Conservation (phyloP, 2,113 vertebrate species). For the Rostratula benghalensis region DNA sequence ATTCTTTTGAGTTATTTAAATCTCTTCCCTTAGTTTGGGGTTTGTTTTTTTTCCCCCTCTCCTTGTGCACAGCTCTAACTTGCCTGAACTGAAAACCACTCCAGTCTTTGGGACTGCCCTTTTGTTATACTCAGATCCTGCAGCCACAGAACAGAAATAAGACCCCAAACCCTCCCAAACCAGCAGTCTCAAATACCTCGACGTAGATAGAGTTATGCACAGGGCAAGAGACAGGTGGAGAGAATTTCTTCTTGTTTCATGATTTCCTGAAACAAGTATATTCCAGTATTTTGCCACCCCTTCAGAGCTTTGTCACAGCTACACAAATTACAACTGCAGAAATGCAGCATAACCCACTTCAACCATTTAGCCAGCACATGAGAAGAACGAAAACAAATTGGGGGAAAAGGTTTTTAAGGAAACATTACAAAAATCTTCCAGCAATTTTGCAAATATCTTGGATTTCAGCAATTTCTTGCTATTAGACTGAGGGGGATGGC, state of each 20-base stretch:
- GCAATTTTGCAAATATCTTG: not conserved
- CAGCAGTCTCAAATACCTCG: not conserved
- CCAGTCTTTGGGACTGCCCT: not conserved
- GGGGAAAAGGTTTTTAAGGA: not conserved
- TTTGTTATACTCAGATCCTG: not conserved
- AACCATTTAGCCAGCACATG: not conserved
- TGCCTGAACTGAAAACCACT: not conserved
- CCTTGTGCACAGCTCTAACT: not conserved
- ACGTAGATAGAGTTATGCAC: not conserved
- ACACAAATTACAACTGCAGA: not conserved
- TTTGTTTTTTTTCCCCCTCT: not conserved
- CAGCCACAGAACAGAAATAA: not conserved
- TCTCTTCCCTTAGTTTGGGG: not conserved
- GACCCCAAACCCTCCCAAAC: not conserved
- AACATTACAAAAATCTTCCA: not conserved
- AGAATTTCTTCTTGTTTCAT: not conserved
- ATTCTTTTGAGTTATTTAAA: slow-evolving; percentile 53
- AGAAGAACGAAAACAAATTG: rapidly evolving
- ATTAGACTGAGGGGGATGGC: not conserved
- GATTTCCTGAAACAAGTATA: not conserved
- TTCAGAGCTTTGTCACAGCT: not conserved
- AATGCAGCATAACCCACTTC: not conserved
- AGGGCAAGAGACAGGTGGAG: not conserved
- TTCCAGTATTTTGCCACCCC: not conserved
- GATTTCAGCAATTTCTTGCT: not conserved